A percentile compares a stretch with the other conserved stretches of the same genome.
These are phyloP conservation scores for Tachysurus fulvidraco DNA, from an alignment of 2,113 vertebrate species.

Conservation along the genomic window DNA sequence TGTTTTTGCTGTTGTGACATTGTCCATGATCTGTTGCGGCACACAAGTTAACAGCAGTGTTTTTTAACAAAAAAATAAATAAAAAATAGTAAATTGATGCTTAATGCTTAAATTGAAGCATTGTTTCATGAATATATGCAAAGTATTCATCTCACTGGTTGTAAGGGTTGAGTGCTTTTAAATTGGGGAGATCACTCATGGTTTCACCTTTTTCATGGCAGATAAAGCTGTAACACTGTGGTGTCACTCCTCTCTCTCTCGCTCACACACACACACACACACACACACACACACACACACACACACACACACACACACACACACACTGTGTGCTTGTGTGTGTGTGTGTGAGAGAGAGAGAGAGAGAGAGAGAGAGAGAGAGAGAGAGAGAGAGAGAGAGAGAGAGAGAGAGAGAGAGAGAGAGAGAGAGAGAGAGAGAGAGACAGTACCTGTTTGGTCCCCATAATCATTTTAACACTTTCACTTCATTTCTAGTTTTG, in stretches of 20 bases:
- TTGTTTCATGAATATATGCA: constrained; percentile 99
- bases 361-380: background rate
- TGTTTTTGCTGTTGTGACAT: constrained; percentile 69
- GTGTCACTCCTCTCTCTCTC: constrained; percentile 94
- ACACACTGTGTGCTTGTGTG: background rate
- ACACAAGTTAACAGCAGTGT: constrained; percentile 86
- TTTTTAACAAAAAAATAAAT: too few species aligned
- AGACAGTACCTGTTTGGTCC: background rate
- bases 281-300: background rate
- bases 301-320: background rate
- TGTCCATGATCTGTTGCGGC: constrained; percentile 79
- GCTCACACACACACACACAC: constrained; percentile 62
- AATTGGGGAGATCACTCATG: constrained; percentile 99
- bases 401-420: constrained; percentile 30
- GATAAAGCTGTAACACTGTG: constrained; percentile 99
- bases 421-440: constrained; percentile 19
- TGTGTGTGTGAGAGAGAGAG: too few species aligned
- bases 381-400: constrained; percentile 1
- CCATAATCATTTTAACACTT: background rate
- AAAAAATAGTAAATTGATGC: constrained; percentile 72
- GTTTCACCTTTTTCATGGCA: constrained; percentile 99
- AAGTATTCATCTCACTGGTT: constrained; percentile 99
- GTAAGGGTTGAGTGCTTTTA: constrained; percentile 99
- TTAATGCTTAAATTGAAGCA: constrained; percentile 98
- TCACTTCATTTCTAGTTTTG: background rate